phyloP scores from a whole-genome alignment of 2,797 vertebrate genomes.

The Poeciliopsis gracilis region DNA sequence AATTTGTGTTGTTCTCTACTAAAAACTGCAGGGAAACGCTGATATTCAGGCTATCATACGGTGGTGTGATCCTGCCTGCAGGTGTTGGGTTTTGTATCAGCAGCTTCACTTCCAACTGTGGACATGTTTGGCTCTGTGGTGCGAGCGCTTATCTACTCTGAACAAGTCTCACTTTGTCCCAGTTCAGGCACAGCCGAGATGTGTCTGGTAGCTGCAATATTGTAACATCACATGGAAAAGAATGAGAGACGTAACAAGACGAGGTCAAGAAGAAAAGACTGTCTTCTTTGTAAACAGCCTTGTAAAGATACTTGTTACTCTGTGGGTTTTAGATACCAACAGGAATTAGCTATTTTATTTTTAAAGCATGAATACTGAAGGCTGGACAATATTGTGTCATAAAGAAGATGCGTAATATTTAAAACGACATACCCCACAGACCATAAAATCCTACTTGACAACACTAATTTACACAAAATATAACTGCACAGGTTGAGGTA shows the following conservation, averaged over 20 bases:
- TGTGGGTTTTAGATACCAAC: neutral
- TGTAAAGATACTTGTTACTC: neutral
- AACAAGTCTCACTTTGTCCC: constrained; percentile 17
- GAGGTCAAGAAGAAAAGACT: neutral
- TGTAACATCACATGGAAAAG: neutral
- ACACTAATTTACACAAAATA: neutral
- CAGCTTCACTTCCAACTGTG: constrained; percentile 18
- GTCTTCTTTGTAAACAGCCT: neutral
- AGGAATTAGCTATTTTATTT: neutral
- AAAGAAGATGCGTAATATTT: neutral
- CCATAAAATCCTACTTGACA: neutral
- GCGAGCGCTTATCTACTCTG: constrained; percentile 12
- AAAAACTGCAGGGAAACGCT: constrained; percentile 36
- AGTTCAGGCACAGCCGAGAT: neutral
- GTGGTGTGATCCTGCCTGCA: constrained; percentile 34
- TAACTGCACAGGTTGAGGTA: neutral
- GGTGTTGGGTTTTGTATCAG: constrained; percentile 16
- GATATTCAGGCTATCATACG: constrained; percentile 21
- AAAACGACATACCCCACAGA: too few species aligned
- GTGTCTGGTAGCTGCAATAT: neutral
- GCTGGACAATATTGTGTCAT: neutral
- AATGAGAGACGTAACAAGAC: neutral
- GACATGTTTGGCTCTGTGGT: constrained; percentile 26
- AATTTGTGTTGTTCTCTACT: constrained; percentile 11
- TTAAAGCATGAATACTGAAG: too few species aligned